Conservation (phyloP, 2,797 vertebrate genomes). For the Buceros bicornis region DNA sequence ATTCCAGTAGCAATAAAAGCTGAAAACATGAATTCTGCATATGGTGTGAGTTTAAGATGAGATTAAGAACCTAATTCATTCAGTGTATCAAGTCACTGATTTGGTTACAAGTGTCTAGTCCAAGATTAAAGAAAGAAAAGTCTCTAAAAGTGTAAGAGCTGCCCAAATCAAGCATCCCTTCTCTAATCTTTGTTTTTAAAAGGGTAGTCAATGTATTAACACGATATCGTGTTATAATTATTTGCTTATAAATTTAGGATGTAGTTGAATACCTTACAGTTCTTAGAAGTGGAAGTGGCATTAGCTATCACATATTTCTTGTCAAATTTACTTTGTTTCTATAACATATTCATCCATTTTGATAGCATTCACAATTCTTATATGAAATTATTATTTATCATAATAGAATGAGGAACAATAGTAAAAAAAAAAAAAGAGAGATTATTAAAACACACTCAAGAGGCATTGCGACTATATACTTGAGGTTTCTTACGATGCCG, state of each 20-base stretch:
- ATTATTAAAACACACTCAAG: background rate
- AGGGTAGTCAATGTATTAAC: background rate
- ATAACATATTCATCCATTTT: background rate
- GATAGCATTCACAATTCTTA: background rate
- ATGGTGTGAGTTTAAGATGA: background rate
- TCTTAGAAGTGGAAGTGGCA: background rate
- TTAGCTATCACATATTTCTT: background rate
- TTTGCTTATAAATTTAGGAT: background rate
- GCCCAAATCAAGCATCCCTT: background rate
- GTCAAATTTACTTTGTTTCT: background rate
- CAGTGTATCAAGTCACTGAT: background rate
- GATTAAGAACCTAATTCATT: background rate
- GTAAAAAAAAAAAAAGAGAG: background rate
- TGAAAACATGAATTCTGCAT: background rate
- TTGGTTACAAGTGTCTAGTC: background rate
- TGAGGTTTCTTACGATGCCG: background rate
- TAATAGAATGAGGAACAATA: background rate
- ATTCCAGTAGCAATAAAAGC: background rate
- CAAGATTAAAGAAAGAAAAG: conserved; percentile 22
- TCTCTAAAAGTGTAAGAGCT: background rate
- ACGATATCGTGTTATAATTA: background rate
- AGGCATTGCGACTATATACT: background rate
- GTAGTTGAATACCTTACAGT: background rate
- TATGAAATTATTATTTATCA: background rate
- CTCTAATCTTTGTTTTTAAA: background rate